Conservation (phyloP, 2,888 invertebrate genomes). For the Oscheius sp. region DNA sequence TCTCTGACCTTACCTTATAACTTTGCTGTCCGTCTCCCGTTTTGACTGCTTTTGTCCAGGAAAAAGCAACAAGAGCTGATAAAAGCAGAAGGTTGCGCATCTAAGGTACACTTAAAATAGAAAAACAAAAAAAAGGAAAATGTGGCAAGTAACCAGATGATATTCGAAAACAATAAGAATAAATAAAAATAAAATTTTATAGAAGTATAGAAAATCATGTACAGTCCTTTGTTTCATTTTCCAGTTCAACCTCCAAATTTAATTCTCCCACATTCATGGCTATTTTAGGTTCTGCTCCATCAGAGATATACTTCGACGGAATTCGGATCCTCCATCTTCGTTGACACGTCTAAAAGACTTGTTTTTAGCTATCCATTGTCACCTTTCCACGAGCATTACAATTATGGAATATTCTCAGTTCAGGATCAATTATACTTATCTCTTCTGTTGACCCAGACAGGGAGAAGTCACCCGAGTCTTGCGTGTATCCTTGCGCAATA, state of each 20-base stretch:
- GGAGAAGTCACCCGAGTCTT: constrained; percentile 57
- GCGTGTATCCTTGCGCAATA: constrained; percentile 49
- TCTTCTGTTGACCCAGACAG: constrained; percentile 65
- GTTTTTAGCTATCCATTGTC: background rate
- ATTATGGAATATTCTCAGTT: constrained; percentile 66
- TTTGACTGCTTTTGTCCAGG: constrained; percentile 26
- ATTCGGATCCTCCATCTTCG: constrained; percentile 67
- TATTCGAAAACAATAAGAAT: background rate
- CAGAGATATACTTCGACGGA: constrained; percentile 66
- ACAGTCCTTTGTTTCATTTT: constrained; percentile 61
- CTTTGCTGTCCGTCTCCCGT: constrained; percentile 55
- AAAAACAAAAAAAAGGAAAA: background rate
- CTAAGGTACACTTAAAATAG: background rate
- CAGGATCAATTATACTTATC: constrained; percentile 67
- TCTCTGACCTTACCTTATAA: constrained; percentile 44
- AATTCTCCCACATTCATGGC: constrained; percentile 58
- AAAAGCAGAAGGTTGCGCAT: constrained; percentile 13
- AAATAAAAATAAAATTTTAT: constrained; percentile 12
- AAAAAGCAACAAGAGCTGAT: background rate
- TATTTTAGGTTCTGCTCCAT: constrained; percentile 40
- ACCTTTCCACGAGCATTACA: constrained; percentile 65
- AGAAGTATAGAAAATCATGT: background rate
- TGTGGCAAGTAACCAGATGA: background rate
- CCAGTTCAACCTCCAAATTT: constrained; percentile 67
- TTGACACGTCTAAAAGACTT: constrained; percentile 59